Evolutionary conservation across 2,888 invertebrate genomes (phyloP), one percentile per base, ranked within the genome.

Genomic region (Amblyjoppa proteus): DNA sequence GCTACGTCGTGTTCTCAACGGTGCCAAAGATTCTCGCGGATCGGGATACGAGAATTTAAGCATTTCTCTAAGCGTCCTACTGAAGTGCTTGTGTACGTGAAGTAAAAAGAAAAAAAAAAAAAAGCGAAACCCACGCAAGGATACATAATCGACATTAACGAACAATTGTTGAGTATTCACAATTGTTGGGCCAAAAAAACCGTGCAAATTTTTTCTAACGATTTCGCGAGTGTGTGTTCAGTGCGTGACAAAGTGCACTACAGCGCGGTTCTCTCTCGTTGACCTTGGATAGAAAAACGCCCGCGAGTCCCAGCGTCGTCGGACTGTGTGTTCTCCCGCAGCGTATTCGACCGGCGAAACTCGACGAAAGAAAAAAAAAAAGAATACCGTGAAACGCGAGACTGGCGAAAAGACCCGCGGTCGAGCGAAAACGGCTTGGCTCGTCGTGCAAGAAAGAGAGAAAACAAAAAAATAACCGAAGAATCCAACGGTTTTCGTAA

Each of bases 11-110:
- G 49, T 45, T 69, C 31, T n/a, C 64, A 20, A 51, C 83, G 73
- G 86, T 86, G 81, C 86, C 86, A 86, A 86, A 83, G 83, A 83
- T 81, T 79, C 41, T 79, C 41, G n/a, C 41, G 41, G 58, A 38
- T 31, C 25, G 61, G 68, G 0, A 56, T 41, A 66, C 25, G 28
- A 58, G 25, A 58, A 58, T 25, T 2, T 25, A 28, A 0, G 25
- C 4, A 11, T 25, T 5, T 28, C 13, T 25, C 25, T 3, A 2
- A 5, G 41, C 41, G 41, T 11, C 9, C 41, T 11, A 0, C 6
- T 41, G 6, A 5, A 5, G 56, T 56, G 56, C 20, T 25, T 31
- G 61, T 61, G 61, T 31, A 20, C 31, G 61, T 61, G 69, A 45
- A 38, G 16, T 20, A 41, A 41, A 41, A 11, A 41, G 1, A 41